A percentile compares a stretch with the other conserved stretches of the same genome.
Conservation (phyloP, 2,113 vertebrate species). For the Marmota flaviventris region DNA sequence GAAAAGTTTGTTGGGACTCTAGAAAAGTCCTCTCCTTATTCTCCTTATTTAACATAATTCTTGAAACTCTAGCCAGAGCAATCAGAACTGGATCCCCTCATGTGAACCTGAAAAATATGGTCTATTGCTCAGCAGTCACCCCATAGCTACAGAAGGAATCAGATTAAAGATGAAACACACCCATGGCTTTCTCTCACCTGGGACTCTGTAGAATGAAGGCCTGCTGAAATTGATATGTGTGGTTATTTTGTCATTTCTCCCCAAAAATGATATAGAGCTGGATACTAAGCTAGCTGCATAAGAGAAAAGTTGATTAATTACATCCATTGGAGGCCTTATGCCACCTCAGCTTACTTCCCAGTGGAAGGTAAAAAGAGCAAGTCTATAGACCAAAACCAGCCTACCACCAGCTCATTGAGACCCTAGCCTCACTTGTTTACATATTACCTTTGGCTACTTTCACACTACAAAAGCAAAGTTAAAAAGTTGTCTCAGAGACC, state of each 20-base stretch:
- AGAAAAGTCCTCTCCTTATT: background rate
- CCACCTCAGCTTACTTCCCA: background rate
- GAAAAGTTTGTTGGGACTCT: background rate
- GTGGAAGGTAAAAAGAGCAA: background rate
- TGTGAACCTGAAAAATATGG: background rate
- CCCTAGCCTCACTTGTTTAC: background rate
- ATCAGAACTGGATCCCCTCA: background rate
- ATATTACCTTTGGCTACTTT: background rate
- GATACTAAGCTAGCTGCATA: background rate
- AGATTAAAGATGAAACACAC: background rate
- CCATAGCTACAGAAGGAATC: background rate
- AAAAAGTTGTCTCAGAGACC: background rate
- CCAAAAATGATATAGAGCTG: background rate
- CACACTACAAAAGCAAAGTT: background rate
- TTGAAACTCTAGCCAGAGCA: too few species aligned
- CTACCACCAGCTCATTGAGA: background rate
- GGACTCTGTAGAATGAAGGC: background rate
- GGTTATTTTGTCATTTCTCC: background rate
- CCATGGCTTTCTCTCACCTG: background rate
- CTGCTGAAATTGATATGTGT: background rate
- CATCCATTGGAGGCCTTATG: too few species aligned
- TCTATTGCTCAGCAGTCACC: background rate
- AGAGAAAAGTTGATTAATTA: background rate
- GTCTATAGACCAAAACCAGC: background rate
- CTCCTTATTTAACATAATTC: background rate